Evolutionary conservation across 2,888 invertebrate genomes (phyloP).

Genomic region (Smittia sp.): DNA sequence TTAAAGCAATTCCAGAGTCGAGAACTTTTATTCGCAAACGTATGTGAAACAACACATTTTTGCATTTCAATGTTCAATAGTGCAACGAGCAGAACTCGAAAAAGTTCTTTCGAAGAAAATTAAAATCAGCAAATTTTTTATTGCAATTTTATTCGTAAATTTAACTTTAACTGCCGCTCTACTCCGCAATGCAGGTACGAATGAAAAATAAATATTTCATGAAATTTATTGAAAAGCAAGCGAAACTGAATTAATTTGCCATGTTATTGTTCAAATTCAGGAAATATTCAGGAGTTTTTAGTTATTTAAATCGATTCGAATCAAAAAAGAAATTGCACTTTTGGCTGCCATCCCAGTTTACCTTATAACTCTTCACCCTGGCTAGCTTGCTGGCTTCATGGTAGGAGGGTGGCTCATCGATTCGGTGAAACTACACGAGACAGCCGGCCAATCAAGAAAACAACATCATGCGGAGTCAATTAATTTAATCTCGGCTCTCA

Average conservation of each 20-base stretch:
- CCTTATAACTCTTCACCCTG: not conserved
- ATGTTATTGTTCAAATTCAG: slow-evolving; percentile 18
- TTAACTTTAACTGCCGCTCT: slow-evolving; percentile 32
- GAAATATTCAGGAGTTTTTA: slow-evolving; percentile 6
- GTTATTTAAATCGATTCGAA: slow-evolving; percentile 17
- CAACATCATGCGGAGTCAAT: slow-evolving; percentile 13
- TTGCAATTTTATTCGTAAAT: slow-evolving; percentile 38
- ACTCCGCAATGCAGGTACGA: slow-evolving; percentile 34
- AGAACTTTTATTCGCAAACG: not conserved
- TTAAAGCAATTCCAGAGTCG: not conserved
- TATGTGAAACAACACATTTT: slow-evolving; percentile 19
- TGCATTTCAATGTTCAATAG: slow-evolving; percentile 37
- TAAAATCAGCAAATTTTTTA: slow-evolving; percentile 37
- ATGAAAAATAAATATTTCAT: slow-evolving; percentile 25
- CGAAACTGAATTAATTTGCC: slow-evolving; percentile 31
- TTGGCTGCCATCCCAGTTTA: slow-evolving; percentile 7
- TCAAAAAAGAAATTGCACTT: not conserved
- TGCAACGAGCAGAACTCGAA: not conserved
- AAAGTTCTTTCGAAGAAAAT: slow-evolving; percentile 16
- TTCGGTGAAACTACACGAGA: too few species aligned
- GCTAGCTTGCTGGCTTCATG: too few species aligned
- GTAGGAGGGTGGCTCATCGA: too few species aligned
- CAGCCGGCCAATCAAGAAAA: not conserved
- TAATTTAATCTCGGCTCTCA: not conserved
- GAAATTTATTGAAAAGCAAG: slow-evolving; percentile 25